Evolutionary conservation across 2,113 vertebrate species (phyloP), one percentile per base, ranked within the genome.

Genomic region (Cathartes aura): DNA sequence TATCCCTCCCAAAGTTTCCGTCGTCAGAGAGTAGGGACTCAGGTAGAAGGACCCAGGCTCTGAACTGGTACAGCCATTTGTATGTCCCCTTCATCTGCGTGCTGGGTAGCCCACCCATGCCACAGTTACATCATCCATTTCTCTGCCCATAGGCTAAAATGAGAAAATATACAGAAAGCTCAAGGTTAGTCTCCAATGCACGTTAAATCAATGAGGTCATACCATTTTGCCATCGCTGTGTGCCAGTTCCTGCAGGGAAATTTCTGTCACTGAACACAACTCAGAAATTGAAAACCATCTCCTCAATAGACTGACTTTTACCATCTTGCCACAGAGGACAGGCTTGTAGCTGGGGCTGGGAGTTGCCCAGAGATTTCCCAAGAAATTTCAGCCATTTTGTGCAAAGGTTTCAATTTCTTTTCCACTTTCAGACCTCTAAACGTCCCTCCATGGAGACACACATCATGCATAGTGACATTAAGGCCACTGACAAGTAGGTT

Each of bases 21-120:
- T 23, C 1, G 0, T 15, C 45, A 36, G 32, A 52, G 26, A 42
- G n/a, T 0, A 1, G n/a, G 24, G 21, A n/a, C 15, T 52, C 43
- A 47, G n/a, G 8, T 24, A 14, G 73, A 47, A 60, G 8, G 18
- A 47, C 3, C 6, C 42, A 74, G 34, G 58, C 47, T 76, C 38
- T 27, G 58, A 63, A 36, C 6, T 20, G 3, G 18, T 18, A 45
- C 23, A 38, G 40, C 8, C 5, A 0, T 42, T 40, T 53, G 19
- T 30, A 27, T 9, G 21, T 48, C 24, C 38, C 53, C 42, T 89
- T 53, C 38, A 36, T 29, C n/a, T 90, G 47, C 34, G 7, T 24
- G 5, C 7, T 80, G 58, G 18, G 24, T 36, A 75, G 32, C 43
- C 43, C 50, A 45, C 15, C 74, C 47, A 3, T n/a, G 36, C 50